A percentile compares a stretch with the other conserved stretches of the same genome.
Evolutionary conservation across 2,888 invertebrate genomes (phyloP).

Genomic region (Athetis lepigone): DNA sequence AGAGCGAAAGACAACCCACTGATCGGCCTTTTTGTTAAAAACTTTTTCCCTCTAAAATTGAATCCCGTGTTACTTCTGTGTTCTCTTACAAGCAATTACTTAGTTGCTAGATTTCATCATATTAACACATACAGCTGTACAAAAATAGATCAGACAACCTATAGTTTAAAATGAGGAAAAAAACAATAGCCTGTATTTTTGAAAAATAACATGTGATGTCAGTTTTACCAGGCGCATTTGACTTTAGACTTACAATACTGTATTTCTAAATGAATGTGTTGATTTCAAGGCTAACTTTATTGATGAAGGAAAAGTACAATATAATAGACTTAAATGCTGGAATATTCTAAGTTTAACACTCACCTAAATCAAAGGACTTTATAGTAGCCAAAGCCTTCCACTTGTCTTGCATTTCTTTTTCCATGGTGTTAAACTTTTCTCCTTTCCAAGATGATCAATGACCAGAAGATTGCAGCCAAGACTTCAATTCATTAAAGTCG

Average conservation of each 20-base stretch:
- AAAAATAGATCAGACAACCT: no score
- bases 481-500: constrained; percentile 75
- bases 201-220: no score
- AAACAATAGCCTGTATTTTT: no score
- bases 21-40: no score
- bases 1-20: no score
- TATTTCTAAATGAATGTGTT: background rate
- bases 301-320: background rate
- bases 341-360: constrained; percentile 28
- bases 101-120: constrained; percentile 37
- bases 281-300: constrained; percentile 17
- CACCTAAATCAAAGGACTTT: constrained; percentile 87
- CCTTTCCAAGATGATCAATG: constrained; percentile 45
- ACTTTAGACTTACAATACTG: background rate
- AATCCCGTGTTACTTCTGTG: no score
- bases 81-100: no score
- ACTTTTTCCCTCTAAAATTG: no score
- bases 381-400: constrained; percentile 86
- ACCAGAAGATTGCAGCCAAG: constrained; percentile 74
- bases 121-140: background rate
- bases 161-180: constrained; percentile 11
- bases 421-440: constrained; percentile 70
- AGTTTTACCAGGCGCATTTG: background rate
- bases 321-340: background rate
- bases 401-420: constrained; percentile 78